Conservation (phyloP, 2,888 invertebrate species). For the Calameuta filiformis region DNA sequence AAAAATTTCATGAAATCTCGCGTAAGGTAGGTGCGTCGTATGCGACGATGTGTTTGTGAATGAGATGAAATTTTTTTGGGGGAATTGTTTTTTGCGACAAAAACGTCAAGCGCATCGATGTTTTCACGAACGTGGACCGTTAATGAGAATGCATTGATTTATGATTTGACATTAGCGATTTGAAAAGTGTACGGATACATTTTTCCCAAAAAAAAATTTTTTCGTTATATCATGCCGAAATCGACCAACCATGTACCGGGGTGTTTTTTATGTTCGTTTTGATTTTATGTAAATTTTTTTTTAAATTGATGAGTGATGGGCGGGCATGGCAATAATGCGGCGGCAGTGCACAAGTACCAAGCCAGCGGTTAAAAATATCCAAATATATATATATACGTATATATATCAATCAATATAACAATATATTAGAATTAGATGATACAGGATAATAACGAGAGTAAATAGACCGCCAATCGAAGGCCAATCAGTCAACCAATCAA, state of each 20-base stretch:
- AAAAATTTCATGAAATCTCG: too few relatives aligned
- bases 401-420: conserved; percentile 16
- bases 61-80: too few relatives aligned
- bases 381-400: conserved; percentile 33
- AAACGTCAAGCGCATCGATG: too few relatives aligned
- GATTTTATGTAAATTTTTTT: conserved; percentile 12
- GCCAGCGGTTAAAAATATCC: conserved; percentile 52
- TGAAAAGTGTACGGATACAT: too few relatives aligned
- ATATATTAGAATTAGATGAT: conserved; percentile 21
- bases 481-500: conserved; percentile 24
- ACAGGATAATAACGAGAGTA: conserved; percentile 22
- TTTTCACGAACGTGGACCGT: too few relatives aligned
- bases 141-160: too few relatives aligned
- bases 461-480: conserved; percentile 21
- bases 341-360: conserved; percentile 59
- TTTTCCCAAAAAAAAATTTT: neutral
- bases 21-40: too few relatives aligned
- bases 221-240: neutral
- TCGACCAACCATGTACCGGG: conserved; percentile 51
- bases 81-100: too few relatives aligned
- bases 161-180: too few relatives aligned
- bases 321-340: conserved; percentile 55
- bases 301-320: conserved; percentile 37
- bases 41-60: too few relatives aligned
- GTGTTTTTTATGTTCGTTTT: conserved; percentile 36